A percentile compares a stretch with the other conserved stretches of the same genome.
Evolutionary conservation across 2,113 vertebrate species (phyloP).

Genomic region (Eulacestoma nigropectus): DNA sequence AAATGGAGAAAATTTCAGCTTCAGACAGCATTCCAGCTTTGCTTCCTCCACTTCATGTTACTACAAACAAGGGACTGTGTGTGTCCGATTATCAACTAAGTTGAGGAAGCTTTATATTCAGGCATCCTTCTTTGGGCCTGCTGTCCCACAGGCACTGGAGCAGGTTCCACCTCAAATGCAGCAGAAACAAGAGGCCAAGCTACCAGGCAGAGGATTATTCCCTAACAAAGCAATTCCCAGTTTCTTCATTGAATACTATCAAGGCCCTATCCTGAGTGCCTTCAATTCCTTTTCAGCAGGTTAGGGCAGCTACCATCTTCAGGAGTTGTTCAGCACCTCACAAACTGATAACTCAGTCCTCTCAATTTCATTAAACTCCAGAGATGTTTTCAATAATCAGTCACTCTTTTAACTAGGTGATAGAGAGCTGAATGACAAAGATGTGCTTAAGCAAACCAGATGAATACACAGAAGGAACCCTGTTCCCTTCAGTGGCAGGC

Average conservation of each 20-base stretch:
- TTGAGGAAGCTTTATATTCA: background rate
- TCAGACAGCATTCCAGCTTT: background rate
- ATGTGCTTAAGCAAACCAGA: constrained; percentile 8
- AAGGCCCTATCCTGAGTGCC: background rate
- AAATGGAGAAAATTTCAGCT: background rate
- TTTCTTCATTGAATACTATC: background rate
- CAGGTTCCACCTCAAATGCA: background rate
- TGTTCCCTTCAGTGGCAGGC: background rate
- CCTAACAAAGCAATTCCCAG: background rate
- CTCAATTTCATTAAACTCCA: background rate
- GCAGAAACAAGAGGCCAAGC: background rate
- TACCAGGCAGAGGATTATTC: background rate
- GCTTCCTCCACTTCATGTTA: background rate
- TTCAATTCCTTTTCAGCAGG: background rate
- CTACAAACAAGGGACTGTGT: background rate
- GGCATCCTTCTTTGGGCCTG: background rate
- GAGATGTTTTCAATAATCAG: background rate
- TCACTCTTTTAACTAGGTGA: background rate
- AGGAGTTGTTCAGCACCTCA: background rate
- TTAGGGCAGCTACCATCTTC: background rate
- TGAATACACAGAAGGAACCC: background rate
- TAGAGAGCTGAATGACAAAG: background rate
- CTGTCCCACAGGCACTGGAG: background rate
- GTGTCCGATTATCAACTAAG: background rate
- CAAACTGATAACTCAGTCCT: background rate